These are phyloP conservation scores for Phenganax marumi DNA, from an alignment of 92 coral and sea anemone genomes.

Conservation along the genomic window DNA sequence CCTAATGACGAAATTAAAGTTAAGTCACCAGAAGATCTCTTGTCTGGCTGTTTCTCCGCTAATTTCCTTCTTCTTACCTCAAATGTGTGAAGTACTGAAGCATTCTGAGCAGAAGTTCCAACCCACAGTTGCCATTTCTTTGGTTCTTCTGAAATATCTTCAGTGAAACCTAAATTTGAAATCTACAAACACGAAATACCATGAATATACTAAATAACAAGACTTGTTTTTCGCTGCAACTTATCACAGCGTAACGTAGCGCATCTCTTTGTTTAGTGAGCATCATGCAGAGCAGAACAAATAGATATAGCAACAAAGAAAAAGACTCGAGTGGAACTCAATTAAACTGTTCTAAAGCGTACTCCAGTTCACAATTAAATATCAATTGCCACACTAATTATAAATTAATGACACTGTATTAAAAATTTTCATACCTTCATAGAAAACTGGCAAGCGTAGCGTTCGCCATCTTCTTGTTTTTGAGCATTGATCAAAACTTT, in stretches of 20 bases:
- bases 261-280: too few relatives aligned
- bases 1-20: slow-evolving; percentile 38
- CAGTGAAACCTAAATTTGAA: slow-evolving; percentile 75
- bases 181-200: background rate
- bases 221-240: too few relatives aligned
- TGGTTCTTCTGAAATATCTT: slow-evolving; percentile 79
- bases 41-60: background rate
- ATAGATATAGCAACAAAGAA: too few relatives aligned
- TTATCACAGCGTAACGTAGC: too few relatives aligned
- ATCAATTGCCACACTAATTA: background rate
- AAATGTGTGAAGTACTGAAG: slow-evolving; percentile 89
- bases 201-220: background rate
- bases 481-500: slow-evolving; percentile 91
- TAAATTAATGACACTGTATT: background rate
- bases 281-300: too few relatives aligned
- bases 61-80: slow-evolving; percentile 61
- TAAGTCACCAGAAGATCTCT: background rate
- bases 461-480: slow-evolving; percentile 78
- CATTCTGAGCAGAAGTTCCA: slow-evolving; percentile 79
- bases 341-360: background rate
- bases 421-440: slow-evolving; percentile 61
- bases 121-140: slow-evolving; percentile 90
- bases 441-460: slow-evolving; percentile 78
- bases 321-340: too few relatives aligned
- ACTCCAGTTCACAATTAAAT: too few relatives aligned